Conservation (phyloP, 2,888 invertebrate species). For the Unio pictorum region DNA sequence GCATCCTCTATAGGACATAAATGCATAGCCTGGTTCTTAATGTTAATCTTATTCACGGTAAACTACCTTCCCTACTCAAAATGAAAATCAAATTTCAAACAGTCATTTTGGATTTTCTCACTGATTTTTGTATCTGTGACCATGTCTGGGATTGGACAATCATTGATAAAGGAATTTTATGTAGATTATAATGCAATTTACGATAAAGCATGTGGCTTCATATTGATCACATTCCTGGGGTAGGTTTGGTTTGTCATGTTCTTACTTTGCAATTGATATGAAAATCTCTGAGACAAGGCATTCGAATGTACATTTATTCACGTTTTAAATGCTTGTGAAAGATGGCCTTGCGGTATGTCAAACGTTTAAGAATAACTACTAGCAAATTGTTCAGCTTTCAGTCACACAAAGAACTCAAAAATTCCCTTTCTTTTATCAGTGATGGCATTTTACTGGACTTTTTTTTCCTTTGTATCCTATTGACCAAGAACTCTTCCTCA, state of each 20-base stretch:
- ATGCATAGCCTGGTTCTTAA: too few relatives aligned
- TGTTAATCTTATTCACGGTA: too few relatives aligned
- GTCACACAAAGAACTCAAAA: constrained; percentile 1
- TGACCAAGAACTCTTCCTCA: neutral
- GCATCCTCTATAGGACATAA: too few relatives aligned
- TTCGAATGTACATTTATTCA: constrained; percentile 20
- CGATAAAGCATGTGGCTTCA: constrained; percentile 6
- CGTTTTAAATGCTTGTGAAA: constrained; percentile 18
- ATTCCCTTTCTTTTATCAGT: constrained; percentile 12
- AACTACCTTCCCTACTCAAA: constrained; percentile 30
- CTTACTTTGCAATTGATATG: constrained; percentile 11
- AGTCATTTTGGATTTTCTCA: constrained; percentile 30
- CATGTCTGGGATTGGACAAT: constrained; percentile 22
- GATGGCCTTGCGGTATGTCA: constrained; percentile 13
- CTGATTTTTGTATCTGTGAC: constrained; percentile 36
- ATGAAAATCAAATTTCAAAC: constrained; percentile 30
- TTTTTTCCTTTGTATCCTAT: constrained; percentile 1
- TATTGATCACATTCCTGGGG: constrained; percentile 10
- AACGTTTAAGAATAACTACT: constrained; percentile 12
- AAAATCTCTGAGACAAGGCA: constrained; percentile 9
- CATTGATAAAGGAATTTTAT: constrained; percentile 8
- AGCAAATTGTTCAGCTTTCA: constrained; percentile 21
- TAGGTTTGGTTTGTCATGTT: constrained; percentile 10
- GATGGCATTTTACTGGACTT: constrained; percentile 3
- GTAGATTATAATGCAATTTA: too few relatives aligned